These are phyloP conservation scores for Ctenosaura bakeri DNA, from an alignment of 2,797 vertebrate species.

Conservation along the genomic window DNA sequence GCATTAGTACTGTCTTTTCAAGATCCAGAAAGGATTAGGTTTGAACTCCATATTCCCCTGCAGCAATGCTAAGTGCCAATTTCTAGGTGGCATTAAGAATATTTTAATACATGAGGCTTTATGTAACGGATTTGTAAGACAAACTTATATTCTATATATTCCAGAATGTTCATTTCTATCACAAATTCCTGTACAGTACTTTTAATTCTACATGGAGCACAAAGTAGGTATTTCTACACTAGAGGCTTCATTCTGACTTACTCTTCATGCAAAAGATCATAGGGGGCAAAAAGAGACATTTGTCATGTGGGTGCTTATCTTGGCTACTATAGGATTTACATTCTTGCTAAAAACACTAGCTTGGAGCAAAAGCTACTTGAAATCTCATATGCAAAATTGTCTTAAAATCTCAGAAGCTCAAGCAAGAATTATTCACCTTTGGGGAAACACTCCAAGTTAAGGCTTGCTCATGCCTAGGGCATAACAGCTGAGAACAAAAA, in stretches of 20 bases:
- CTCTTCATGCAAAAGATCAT: neutral
- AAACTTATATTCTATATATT: neutral
- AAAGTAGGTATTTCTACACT: neutral
- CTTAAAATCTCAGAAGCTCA: neutral
- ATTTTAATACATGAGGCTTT: neutral
- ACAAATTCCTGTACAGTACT: neutral
- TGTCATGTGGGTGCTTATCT: neutral
- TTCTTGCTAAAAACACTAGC: neutral
- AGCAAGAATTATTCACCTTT: neutral
- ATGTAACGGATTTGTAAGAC: neutral
- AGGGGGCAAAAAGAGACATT: neutral
- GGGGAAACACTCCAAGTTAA: neutral
- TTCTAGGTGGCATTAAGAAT: neutral
- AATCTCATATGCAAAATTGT: neutral
- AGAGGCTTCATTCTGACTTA: neutral
- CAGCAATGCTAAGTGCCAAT: neutral
- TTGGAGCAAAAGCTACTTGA: neutral
- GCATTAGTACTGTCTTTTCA: neutral
- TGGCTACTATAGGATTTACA: neutral
- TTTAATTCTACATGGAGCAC: neutral
- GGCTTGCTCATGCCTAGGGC: neutral
- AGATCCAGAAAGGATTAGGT: neutral
- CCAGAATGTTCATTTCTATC: slow-evolving; percentile 6
- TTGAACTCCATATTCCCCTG: neutral
- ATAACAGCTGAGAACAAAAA: neutral